Conservation (phyloP, 2,797 vertebrate species). For the Eulemur rubriventer region DNA sequence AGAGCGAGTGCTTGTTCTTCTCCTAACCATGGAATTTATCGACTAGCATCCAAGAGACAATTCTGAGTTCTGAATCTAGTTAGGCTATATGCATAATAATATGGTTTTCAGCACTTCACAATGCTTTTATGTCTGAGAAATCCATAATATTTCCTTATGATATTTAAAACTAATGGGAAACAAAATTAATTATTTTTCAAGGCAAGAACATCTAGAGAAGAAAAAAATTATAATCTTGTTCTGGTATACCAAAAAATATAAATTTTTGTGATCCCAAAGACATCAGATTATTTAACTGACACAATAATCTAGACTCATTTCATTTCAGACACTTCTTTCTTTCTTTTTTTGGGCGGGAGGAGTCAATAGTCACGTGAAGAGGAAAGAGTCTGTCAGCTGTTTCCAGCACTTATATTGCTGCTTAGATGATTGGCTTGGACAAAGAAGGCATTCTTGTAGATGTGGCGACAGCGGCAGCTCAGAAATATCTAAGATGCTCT, state of each 20-base stretch:
- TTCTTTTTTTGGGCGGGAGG: not conserved
- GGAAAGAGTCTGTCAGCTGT: not conserved
- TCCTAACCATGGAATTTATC: not conserved
- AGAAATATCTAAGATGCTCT: slow-evolving; percentile 7
- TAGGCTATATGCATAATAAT: not conserved
- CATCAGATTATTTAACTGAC: slow-evolving; percentile 5
- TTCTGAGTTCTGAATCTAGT: not conserved
- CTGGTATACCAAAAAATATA: not conserved
- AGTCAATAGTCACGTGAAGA: not conserved
- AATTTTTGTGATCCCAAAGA: not conserved
- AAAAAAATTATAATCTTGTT: slow-evolving; percentile 37
- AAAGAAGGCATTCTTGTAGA: slow-evolving; percentile 10
- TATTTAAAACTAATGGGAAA: slow-evolving; percentile 54
- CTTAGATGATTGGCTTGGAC: not conserved
- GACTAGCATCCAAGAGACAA: not conserved
- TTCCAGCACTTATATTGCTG: not conserved
- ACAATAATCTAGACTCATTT: slow-evolving; percentile 10
- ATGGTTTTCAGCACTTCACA: not conserved
- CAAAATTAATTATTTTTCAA: slow-evolving; percentile 49
- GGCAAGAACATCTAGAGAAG: slow-evolving; percentile 6
- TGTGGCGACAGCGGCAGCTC: not conserved
- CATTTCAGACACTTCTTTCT: slow-evolving; percentile 12
- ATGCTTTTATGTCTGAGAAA: slow-evolving; percentile 17
- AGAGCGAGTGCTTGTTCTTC: not conserved
- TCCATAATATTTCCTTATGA: slow-evolving; percentile 11